These are phyloP conservation scores for Diploscapter pachys DNA, from an alignment of 1,140 invertebrate genomes.

Conservation along the genomic window DNA sequence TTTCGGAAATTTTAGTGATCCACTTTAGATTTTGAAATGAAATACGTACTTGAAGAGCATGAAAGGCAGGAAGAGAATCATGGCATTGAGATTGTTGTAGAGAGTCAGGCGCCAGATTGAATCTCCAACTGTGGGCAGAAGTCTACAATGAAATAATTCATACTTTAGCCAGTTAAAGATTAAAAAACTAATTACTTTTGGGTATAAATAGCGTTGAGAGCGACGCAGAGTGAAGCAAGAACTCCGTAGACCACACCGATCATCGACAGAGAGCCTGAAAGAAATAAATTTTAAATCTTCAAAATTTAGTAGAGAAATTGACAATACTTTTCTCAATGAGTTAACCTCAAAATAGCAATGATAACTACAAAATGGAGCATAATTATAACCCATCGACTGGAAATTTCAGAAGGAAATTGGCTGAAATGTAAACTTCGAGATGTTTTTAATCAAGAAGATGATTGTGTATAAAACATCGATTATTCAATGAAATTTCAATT, in stretches of 20 bases:
- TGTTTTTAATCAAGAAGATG: no score
- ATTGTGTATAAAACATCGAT: no score
- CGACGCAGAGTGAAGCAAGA: slow-evolving; percentile 82
- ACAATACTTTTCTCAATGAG: no score
- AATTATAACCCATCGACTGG: no score
- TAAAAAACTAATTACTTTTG: slow-evolving; percentile 73
- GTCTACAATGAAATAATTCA: slow-evolving; percentile 11
- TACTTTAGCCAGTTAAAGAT: background rate
- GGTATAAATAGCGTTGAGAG: slow-evolving; percentile 91
- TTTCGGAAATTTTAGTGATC: background rate
- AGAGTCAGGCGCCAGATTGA: slow-evolving; percentile 76
- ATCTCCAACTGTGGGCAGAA: slow-evolving; percentile 77
- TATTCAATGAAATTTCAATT: no score
- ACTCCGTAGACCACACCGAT: slow-evolving; percentile 89
- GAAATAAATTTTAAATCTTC: no score
- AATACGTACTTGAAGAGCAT: slow-evolving; percentile 67
- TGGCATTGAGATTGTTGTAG: slow-evolving; percentile 94
- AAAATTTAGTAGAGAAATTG: no score
- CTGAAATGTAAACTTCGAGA: no score
- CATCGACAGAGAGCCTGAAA: slow-evolving; percentile 70
- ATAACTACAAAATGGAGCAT: no score
- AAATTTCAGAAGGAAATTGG: no score
- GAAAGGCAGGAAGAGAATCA: slow-evolving; percentile 81
- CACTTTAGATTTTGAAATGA: background rate
- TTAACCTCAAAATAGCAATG: no score